Conservation (phyloP, 37 sponge, comb jelly and placozoan species). For the Cladorhizidae sp. region DNA sequence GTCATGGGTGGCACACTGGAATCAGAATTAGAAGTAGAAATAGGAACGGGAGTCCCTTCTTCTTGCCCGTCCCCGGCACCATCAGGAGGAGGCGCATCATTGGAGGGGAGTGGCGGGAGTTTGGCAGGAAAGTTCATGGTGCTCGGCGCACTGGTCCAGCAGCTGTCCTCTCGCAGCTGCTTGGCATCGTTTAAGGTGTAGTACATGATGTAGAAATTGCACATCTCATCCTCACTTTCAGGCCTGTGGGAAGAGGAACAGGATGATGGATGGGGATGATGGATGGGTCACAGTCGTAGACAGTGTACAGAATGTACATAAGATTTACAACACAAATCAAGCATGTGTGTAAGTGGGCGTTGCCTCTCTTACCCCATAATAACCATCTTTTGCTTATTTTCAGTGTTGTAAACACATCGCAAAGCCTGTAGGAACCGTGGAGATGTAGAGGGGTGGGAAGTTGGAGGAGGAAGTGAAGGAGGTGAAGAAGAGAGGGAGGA, state of each 20-base stretch:
- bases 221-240: conserved; percentile 88
- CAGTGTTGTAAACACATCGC: conserved; percentile 55
- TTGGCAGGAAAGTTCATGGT: conserved; percentile 28
- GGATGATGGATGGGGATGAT: neutral
- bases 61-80: neutral
- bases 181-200: conserved; percentile 50
- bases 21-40: conserved; percentile 2
- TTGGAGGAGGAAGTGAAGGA: neutral
- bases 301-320: too few relatives aligned
- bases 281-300: too few relatives aligned
- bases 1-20: neutral
- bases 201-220: conserved; percentile 99
- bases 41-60: neutral
- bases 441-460: neutral
- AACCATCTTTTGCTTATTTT: neutral
- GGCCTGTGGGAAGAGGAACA: conserved; percentile 34
- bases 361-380: conserved; percentile 60
- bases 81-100: neutral
- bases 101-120: conserved; percentile 9
- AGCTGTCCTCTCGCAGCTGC: neutral
- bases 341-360: neutral
- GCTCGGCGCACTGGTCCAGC: conserved; percentile 18
- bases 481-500: too few relatives aligned
- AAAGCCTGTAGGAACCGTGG: conserved; percentile 38
- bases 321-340: too few relatives aligned